phyloP scores from a whole-genome alignment of 2,797 vertebrate species.

The Danio aesculapii region DNA sequence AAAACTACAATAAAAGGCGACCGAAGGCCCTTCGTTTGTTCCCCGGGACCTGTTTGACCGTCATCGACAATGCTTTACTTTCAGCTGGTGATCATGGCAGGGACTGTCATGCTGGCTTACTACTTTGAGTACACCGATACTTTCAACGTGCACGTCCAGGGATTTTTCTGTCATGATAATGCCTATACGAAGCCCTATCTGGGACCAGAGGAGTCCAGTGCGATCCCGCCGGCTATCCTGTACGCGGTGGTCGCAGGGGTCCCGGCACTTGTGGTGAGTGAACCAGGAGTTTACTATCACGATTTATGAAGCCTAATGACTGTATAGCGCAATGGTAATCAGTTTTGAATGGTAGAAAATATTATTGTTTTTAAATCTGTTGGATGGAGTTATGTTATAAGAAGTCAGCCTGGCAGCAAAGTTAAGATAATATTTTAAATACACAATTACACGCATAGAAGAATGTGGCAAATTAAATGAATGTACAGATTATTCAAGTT shows the following conservation, averaged over 20 bases:
- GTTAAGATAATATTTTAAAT: background rate
- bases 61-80: conserved; percentile 79
- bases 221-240: conserved; percentile 86
- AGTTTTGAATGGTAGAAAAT: background rate
- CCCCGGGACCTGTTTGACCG: conserved; percentile 46
- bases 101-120: conserved; percentile 90
- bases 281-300: background rate
- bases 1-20: conserved; percentile 35
- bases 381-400: background rate
- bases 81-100: conserved; percentile 91
- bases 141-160: conserved; percentile 88
- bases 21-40: conserved; percentile 12
- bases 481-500: background rate
- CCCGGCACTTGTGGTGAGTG: conserved; percentile 88
- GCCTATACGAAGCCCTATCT: conserved; percentile 88
- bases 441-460: background rate
- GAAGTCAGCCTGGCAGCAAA: background rate
- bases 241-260: conserved; percentile 88
- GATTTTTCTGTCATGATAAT: conserved; percentile 90
- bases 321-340: background rate
- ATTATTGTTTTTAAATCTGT: background rate
- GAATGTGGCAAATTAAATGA: background rate
- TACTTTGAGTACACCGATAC: conserved; percentile 95
- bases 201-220: conserved; percentile 88
- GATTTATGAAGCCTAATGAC: background rate